Base-by-base conservation (phyloP, 2,797 vertebrate species). In the Cyclopterus lumpus region DNA sequence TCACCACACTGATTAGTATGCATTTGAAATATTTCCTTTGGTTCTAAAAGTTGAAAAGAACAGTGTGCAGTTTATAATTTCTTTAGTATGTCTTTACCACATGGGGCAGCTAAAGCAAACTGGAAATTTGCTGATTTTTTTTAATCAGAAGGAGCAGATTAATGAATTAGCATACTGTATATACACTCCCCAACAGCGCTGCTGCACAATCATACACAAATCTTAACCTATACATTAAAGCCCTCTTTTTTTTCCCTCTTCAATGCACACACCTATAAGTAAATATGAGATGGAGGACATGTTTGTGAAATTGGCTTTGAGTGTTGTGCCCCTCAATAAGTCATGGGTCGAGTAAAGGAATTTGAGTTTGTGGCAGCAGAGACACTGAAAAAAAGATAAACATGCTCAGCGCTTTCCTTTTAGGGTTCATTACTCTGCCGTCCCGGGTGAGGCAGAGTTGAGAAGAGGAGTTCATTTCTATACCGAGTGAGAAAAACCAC, bases 351-450 rank as follows among this genome's bases (percentile, higher is more conserved):
- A 90, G 90, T 89, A 78, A 55, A 81, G 80, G 60, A 89, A 90
- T 92, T 89, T 85, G 73, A 86, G 84, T 90, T 82, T 80, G 81
- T 81, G 85, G 86, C 65, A 58, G 79, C 66, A 75, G 60, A 81
- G 84, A 78, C 15, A 69, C 70, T 22, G 51, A 66, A 59, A 87
- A 66, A 89, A 91, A 93, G 90, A 93, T 91, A 90, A 93, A 93
- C 90, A 91, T 73, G 83, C 86, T 90, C 88, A 83, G 86, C 81
- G 67, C 77, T 91, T 92, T 91, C 78, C 73, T 86, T 90, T 92
- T 90, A 90, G 80, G 92, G 90, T 93, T 92, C 92, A 94, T 95
- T 94, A 95, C 93, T 89, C 86, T 87, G 86, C 77, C 64, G 34
- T 93, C 88, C 89, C 78, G 77, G 84, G 89, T 83, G 88, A 87